Evolutionary conservation across 2,888 invertebrate species (phyloP).

Genomic region (Mimumesa dahlbomi): DNA sequence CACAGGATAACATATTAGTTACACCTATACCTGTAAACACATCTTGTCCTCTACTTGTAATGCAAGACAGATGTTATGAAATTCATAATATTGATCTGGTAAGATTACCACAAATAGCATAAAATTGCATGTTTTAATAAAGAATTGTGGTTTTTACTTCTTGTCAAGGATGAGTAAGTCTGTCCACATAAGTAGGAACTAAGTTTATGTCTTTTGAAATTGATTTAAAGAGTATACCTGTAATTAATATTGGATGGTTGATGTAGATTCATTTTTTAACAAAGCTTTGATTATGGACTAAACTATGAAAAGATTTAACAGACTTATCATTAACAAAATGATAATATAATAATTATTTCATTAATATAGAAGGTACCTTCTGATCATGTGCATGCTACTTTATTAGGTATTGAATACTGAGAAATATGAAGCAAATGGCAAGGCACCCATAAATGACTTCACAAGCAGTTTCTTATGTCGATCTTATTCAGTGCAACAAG

Average conservation of each 20-base stretch:
- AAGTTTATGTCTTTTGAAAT: background rate
- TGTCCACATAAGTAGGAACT: background rate
- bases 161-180: conserved; percentile 14
- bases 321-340: too few species aligned
- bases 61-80: conserved; percentile 64
- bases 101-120: conserved; percentile 47
- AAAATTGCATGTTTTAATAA: conserved; percentile 13
- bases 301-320: too few species aligned
- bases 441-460: conserved; percentile 31
- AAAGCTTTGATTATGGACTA: too few species aligned
- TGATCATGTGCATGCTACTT: background rate
- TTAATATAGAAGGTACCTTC: too few species aligned
- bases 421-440: conserved; percentile 33
- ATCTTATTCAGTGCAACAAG: conserved; percentile 26
- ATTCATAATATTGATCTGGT: conserved; percentile 65
- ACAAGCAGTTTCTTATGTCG: conserved; percentile 18
- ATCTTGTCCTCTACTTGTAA: conserved; percentile 42
- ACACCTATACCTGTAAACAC: conserved; percentile 29
- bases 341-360: too few species aligned
- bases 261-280: too few species aligned
- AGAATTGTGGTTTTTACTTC: conserved; percentile 1
- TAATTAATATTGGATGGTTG: too few species aligned
- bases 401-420: conserved; percentile 44
- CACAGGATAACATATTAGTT: conserved; percentile 45
- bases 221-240: background rate